Percentiles rank a stretch among this genome's conserved stretches.
phyloP scores from a whole-genome alignment of 2,888 invertebrate species.

The Acrobasis consociella region DNA sequence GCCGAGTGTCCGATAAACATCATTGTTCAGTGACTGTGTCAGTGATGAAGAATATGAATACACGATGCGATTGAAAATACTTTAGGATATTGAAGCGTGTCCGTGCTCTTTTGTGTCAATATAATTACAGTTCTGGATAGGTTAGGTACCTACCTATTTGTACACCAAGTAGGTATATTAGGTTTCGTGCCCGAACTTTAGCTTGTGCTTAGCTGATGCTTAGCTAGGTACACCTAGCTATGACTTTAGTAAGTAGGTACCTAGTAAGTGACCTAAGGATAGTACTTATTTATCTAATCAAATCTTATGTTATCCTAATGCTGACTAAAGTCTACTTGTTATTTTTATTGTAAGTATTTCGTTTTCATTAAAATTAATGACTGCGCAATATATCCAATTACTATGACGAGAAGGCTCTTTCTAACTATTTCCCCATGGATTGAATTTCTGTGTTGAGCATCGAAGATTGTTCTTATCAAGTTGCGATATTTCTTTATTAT shows the following conservation, averaged over 20 bases:
- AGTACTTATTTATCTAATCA: too few relatives aligned
- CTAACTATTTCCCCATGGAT: not conserved
- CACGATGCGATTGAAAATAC: conserved; percentile 31
- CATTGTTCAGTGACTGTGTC: conserved; percentile 28
- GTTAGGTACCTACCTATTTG: too few relatives aligned
- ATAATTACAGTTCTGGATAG: conserved; percentile 28
- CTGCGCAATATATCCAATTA: not conserved
- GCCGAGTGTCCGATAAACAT: conserved; percentile 27
- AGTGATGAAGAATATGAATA: too few relatives aligned
- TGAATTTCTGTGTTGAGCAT: not conserved
- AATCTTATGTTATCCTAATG: too few relatives aligned
- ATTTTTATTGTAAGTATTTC: too few relatives aligned
- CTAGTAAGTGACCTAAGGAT: too few relatives aligned
- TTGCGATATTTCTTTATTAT: too few relatives aligned
- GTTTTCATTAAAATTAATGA: not conserved
- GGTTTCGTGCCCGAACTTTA: not conserved
- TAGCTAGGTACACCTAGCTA: too few relatives aligned
- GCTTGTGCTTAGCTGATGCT: not conserved
- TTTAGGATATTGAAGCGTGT: conserved; percentile 36
- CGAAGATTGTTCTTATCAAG: too few relatives aligned
- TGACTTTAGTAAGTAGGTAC: too few relatives aligned
- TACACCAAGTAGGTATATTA: conserved; percentile 4
- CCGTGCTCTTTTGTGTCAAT: conserved; percentile 45
- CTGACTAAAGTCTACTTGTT: too few relatives aligned
- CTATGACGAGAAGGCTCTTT: not conserved